Conservation (phyloP, 2,888 invertebrate genomes). For the Leptopterna dolabrata region DNA sequence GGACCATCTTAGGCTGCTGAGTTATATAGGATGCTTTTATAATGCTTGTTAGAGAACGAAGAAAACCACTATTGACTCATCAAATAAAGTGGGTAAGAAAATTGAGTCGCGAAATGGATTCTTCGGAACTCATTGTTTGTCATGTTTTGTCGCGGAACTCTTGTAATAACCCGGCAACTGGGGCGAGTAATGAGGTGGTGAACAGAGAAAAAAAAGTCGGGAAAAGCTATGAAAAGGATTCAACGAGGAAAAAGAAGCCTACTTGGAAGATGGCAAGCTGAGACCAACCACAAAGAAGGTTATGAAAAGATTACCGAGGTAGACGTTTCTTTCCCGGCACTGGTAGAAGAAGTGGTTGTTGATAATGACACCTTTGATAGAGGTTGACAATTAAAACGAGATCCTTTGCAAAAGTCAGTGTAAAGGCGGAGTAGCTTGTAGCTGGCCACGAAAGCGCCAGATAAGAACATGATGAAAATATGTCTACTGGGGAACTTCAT, state of each 20-base stretch:
- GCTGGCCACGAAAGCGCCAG: too few relatives aligned
- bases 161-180: not conserved
- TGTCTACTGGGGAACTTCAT: too few relatives aligned
- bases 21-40: too few relatives aligned
- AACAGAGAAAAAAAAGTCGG: not conserved
- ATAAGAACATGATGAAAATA: too few relatives aligned
- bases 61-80: too few relatives aligned
- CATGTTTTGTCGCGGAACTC: not conserved
- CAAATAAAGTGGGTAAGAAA: not conserved
- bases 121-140: not conserved
- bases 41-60: too few relatives aligned
- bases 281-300: not conserved
- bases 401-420: too few relatives aligned
- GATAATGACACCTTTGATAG: slow-evolving; percentile 11
- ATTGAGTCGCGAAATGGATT: not conserved
- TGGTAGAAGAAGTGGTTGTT: not conserved
- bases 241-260: not conserved
- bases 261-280: not conserved
- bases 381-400: not conserved
- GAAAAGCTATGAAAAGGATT: not conserved
- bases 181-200: not conserved
- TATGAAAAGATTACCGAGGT: not conserved
- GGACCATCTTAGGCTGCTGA: too few relatives aligned
- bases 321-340: not conserved
- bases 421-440: too few relatives aligned